phyloP scores from a whole-genome alignment of 64 coral and sea anemone genomes.

The Exaiptasia diaphana region DNA sequence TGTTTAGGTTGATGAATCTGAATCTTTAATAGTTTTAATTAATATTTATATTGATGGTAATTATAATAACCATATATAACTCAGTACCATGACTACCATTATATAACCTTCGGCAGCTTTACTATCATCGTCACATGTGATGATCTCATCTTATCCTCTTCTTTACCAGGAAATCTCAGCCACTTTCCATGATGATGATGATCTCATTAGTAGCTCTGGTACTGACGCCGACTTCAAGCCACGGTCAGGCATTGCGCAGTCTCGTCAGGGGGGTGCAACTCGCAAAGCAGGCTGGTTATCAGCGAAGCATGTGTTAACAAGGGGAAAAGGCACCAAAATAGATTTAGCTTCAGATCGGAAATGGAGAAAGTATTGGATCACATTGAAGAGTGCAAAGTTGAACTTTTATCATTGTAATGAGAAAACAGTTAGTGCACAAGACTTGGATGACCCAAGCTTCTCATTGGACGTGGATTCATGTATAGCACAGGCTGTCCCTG shows the following conservation, averaged over 20 bases:
- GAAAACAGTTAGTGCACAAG: conserved; percentile 89
- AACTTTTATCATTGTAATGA: conserved; percentile 97
- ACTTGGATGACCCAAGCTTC: conserved; percentile 79
- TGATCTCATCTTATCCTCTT: neutral
- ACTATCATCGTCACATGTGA: no score
- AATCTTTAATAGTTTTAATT: no score
- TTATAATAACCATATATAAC: no score
- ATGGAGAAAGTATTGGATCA: conserved; percentile 98
- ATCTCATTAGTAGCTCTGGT: conserved; percentile 66
- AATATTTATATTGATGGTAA: no score
- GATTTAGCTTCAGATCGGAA: conserved; percentile 85
- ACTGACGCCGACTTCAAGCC: conserved; percentile 78
- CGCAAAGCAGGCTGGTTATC: conserved; percentile 89
- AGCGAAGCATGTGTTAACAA: conserved; percentile 73
- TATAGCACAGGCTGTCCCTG: conserved; percentile 89
- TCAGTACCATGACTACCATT: no score
- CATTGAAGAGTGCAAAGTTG: conserved; percentile 62
- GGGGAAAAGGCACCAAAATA: conserved; percentile 74
- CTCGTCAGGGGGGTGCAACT: conserved; percentile 82
- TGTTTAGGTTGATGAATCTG: no score
- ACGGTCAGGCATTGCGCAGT: conserved; percentile 74
- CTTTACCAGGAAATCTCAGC: conserved; percentile 40
- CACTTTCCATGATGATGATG: conserved; percentile 64
- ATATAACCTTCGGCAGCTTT: no score
- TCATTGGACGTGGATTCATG: conserved; percentile 79